phyloP scores from a whole-genome alignment of 2,797 vertebrate genomes.

The Erithacus rubecula region DNA sequence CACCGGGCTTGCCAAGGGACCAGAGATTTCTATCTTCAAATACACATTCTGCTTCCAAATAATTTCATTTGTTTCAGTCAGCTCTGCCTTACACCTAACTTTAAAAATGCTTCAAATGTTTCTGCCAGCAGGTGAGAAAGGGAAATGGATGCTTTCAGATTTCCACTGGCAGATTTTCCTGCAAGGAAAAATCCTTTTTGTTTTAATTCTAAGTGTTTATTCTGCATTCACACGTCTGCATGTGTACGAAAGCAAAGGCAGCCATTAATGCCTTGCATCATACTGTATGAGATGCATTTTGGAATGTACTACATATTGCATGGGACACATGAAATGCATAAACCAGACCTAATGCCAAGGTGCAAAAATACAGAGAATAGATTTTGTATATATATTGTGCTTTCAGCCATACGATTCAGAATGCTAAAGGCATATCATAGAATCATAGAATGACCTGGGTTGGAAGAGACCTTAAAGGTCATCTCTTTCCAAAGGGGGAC shows the following conservation, averaged over 20 bases:
- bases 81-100: background rate
- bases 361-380: background rate
- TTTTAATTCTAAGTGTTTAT: background rate
- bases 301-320: constrained; percentile 25
- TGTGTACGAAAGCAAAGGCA: background rate
- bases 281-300: background rate
- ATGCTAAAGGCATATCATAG: background rate
- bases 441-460: background rate
- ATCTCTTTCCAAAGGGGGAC: background rate
- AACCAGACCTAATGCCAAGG: background rate
- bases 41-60: background rate
- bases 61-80: background rate
- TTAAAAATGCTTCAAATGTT: background rate
- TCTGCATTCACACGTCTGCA: background rate
- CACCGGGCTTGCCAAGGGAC: background rate
- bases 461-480: background rate
- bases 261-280: background rate
- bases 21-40: background rate
- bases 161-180: background rate
- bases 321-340: constrained; percentile 8
- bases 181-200: background rate
- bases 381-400: background rate
- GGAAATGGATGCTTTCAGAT: background rate
- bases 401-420: background rate
- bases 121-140: background rate